These are phyloP conservation scores for Selenia dentaria DNA, from an alignment of 2,888 invertebrate species.

Conservation along the genomic window DNA sequence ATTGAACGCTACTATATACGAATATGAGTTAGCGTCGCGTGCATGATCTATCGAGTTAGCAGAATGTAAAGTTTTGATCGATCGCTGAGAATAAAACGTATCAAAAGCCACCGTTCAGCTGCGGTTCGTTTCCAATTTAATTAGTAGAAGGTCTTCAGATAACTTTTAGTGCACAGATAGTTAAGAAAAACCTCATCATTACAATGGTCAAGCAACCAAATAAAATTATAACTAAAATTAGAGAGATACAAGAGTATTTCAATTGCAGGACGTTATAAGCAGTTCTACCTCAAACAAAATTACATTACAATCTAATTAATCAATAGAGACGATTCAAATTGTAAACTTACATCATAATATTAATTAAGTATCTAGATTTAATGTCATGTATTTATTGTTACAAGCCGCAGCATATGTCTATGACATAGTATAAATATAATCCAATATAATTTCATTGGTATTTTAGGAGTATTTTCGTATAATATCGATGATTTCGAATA, in stretches of 20 bases:
- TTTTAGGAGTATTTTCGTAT: slow-evolving; percentile 19
- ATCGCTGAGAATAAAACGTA: too few species aligned
- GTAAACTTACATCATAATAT: slow-evolving; percentile 5
- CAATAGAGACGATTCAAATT: slow-evolving; percentile 2
- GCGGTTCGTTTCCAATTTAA: too few species aligned
- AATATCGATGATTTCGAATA: slow-evolving; percentile 15
- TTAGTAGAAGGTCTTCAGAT: too few species aligned
- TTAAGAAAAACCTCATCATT: too few species aligned
- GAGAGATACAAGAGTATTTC: slow-evolving; percentile 3
- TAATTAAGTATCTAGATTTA: slow-evolving; percentile 4
- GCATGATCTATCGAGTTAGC: too few species aligned
- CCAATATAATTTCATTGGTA: slow-evolving; percentile 4
- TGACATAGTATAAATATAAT: slow-evolving; percentile 14
- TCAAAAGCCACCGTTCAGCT: too few species aligned
- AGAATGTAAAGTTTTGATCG: too few species aligned
- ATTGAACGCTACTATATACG: too few species aligned
- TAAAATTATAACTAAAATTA: slow-evolving; percentile 3
- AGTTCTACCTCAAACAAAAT: slow-evolving; percentile 14
- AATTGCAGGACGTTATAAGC: slow-evolving; percentile 3
- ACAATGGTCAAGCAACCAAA: background rate
- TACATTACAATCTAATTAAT: slow-evolving; percentile 1
- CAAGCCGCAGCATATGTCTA: slow-evolving; percentile 22
- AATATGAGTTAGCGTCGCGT: too few species aligned
- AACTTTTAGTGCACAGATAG: too few species aligned
- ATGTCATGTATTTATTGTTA: slow-evolving; percentile 17